Evolutionary conservation across 92 coral and sea anemone genomes (phyloP), one percentile per base, ranked within the genome.

Genomic region (Palythoa grandiflora): DNA sequence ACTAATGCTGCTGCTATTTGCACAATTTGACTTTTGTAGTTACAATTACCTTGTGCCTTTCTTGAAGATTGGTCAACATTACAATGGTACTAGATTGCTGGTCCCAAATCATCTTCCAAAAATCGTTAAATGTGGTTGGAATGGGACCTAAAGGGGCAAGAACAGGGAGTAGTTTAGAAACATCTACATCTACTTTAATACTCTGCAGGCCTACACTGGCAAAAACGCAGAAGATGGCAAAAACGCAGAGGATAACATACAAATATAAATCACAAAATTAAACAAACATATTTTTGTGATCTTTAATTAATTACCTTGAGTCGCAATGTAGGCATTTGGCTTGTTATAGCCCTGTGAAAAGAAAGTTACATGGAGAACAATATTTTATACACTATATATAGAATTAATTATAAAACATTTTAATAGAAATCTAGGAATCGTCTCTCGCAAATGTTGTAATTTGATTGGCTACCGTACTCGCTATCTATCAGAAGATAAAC

Each of bases 101-200:
- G 71, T 97, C 99, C 99, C 99, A 97, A 1, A 95, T 97, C 99
- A 97, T 97, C 61, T 98, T 92, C 99, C 99, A 97, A 89, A 97
- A 97, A 75, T 97, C 99, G 72, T 91, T 89, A 72, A 97, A 97
- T 19, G 99, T 91, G 11, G 89, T 89, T n/a, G 98, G 96, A 73
- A 97, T 94, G 16, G 99, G 99, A 12, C 99, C 99, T 97, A 60
- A 9, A 17, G 16, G n/a, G 68, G 44, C 28, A 44, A 71, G 28
- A 28, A 28, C 28, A 28, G 28, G 28, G 28, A 28, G 28, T 28
- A 28, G 28, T 28, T 28, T 28, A 28, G 28, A 28, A 28, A 28
- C 28, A 28, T 28, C 28, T 28, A 28, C 28, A 28, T 28, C 28
- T 28, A 28, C 28, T 28, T 28, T 28, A 28, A 28, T 28, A 28